These are phyloP conservation scores for Ectropis grisescens DNA, from an alignment of 1,140 invertebrate genomes.

Conservation along the genomic window DNA sequence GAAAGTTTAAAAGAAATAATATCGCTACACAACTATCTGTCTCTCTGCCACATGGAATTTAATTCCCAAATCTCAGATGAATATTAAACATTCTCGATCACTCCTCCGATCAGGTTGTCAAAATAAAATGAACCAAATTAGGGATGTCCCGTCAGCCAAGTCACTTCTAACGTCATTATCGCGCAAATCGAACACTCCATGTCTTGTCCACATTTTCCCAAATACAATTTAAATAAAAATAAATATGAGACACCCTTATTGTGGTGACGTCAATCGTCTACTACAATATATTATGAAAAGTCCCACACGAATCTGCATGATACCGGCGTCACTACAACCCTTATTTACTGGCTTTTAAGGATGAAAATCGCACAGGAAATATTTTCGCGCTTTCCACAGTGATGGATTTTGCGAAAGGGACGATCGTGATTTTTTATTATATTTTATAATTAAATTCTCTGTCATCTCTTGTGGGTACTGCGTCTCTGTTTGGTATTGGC, in stretches of 20 bases:
- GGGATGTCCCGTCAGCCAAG: constrained; percentile 18
- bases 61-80: too few species aligned
- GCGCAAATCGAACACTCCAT: constrained; percentile 42
- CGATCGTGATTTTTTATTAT: constrained; percentile 62
- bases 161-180: constrained; percentile 26
- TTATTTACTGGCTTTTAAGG: background rate
- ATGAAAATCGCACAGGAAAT: too few species aligned
- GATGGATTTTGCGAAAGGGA: constrained; percentile 38
- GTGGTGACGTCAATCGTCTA: constrained; percentile 52
- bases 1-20: too few species aligned
- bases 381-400: too few species aligned
- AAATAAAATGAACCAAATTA: constrained; percentile 23
- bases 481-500: constrained; percentile 58
- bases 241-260: constrained; percentile 51
- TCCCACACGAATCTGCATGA: too few species aligned
- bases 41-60: too few species aligned
- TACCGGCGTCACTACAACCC: background rate
- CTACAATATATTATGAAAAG: constrained; percentile 54
- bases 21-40: too few species aligned
- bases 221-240: constrained; percentile 49
- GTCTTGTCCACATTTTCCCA: constrained; percentile 37
- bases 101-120: too few species aligned
- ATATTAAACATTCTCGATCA: too few species aligned
- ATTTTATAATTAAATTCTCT: constrained; percentile 67
- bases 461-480: constrained; percentile 53